Evolutionary conservation across 2,888 invertebrate species (phyloP).

Genomic region (Pherbina coryleti): DNA sequence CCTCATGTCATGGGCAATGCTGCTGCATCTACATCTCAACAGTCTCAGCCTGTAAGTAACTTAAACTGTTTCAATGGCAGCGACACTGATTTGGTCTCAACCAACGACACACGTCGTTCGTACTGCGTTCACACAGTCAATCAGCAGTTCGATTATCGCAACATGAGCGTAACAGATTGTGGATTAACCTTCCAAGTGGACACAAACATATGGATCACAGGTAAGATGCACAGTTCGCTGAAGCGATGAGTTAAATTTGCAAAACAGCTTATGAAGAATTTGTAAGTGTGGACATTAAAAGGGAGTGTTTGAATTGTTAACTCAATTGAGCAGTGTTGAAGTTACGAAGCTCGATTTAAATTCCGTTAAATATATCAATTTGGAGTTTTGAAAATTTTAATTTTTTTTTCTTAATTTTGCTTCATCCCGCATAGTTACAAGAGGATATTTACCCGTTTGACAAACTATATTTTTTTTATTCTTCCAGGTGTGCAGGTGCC

Average conservation of each 20-base stretch:
- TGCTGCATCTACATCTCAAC: slow-evolving; percentile 49
- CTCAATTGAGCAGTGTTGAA: too few relatives aligned
- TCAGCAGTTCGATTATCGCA: slow-evolving; percentile 80
- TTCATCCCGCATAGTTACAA: too few relatives aligned
- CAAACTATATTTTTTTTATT: background rate
- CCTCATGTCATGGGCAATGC: slow-evolving; percentile 69
- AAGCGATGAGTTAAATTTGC: background rate
- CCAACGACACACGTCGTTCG: slow-evolving; percentile 73
- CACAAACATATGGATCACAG: slow-evolving; percentile 82
- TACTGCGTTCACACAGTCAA: slow-evolving; percentile 79
- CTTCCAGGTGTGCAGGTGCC: slow-evolving; percentile 77
- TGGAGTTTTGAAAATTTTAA: too few relatives aligned
- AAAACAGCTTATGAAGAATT: background rate
- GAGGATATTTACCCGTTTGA: too few relatives aligned
- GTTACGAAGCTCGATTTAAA: too few relatives aligned
- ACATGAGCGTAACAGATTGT: slow-evolving; percentile 82
- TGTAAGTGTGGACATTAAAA: too few relatives aligned
- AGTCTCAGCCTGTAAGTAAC: slow-evolving; percentile 30
- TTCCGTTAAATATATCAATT: too few relatives aligned
- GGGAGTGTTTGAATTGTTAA: too few relatives aligned
- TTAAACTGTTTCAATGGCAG: slow-evolving; percentile 39
- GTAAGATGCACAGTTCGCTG: slow-evolving; percentile 43
- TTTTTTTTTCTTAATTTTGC: too few relatives aligned
- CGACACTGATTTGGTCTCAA: slow-evolving; percentile 47
- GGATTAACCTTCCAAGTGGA: slow-evolving; percentile 85